Evolutionary conservation across 2,113 vertebrate species (phyloP), one percentile per base, ranked within the genome.

Genomic region (Hoplias malabaricus): DNA sequence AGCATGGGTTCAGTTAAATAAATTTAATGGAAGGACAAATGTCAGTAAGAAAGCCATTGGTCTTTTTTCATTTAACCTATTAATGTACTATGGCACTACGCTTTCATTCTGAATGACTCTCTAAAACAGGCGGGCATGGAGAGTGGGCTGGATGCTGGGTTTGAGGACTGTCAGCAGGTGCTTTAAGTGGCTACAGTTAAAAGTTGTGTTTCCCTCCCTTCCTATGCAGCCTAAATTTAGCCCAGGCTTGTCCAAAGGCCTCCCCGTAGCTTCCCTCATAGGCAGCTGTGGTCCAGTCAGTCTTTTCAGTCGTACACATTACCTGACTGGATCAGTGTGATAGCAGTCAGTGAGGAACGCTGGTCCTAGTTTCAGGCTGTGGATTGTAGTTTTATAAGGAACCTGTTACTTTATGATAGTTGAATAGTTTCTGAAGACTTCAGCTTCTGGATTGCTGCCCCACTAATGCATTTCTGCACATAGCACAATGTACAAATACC

Each of bases 121-220:
- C 62, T 65, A 67, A 80, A 79, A 78, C 66, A 79, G 77, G 53
- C 50, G 50, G 81, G n/a, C 33, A 86, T 84, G 84, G 38, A 77
- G 84, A 87, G 40, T 80, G 50, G 73, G 57, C 68, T 63, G 61
- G 73, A 72, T 46, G 69, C 66, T 83, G 56, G 27, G 80, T 50
- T 85, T 87, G 91, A 92, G 34, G 71, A 77, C 57, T 87, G 81
- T 75, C 75, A 89, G 86, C 92, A 92, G 92, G 90, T 92, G 92
- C 80, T 87, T 79, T 68, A 23, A 84, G 86, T 74, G 72, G 85
- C 88, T 77, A 68, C 78, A 72, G 89, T 87, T 88, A 86, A 88
- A 89, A 86, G 86, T 77, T 78, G 62, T 56, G 27, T 78, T 68
- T 74, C 78, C 68, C 76, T 77, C 70, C 73, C 12, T 43, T 73